phyloP scores from a whole-genome alignment of 1,140 invertebrate species.

The Cotesia vestalis region DNA sequence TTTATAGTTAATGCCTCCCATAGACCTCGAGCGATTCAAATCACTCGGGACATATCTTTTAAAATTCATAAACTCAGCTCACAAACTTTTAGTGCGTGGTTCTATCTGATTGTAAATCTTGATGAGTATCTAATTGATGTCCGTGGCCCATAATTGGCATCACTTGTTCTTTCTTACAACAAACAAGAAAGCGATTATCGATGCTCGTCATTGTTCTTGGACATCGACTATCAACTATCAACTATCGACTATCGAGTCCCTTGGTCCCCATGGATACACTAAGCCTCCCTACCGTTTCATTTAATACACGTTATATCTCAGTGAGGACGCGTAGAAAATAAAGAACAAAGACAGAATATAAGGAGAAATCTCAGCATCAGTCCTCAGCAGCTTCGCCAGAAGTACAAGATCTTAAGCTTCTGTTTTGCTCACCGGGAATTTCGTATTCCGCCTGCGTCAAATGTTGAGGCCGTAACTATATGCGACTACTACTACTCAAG shows the following conservation, averaged over 20 bases:
- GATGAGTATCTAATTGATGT: conserved; percentile 17
- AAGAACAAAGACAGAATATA: neutral
- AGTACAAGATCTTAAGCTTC: neutral
- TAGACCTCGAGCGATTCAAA: too few species aligned
- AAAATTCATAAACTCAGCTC: neutral
- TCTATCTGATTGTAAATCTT: conserved; percentile 7
- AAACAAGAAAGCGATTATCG: conserved; percentile 14
- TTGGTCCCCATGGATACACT: conserved; percentile 8
- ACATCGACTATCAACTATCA: neutral
- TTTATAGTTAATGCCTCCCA: too few species aligned
- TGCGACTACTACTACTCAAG: conserved; percentile 29
- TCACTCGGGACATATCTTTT: neutral
- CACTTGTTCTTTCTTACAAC: conserved; percentile 25
- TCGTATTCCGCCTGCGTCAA: conserved; percentile 46
- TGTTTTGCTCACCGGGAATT: conserved; percentile 29
- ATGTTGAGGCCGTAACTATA: conserved; percentile 48
- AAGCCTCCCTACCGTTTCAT: neutral
- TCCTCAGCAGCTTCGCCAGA: neutral
- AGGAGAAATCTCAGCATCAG: neutral
- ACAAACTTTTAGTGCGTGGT: neutral
- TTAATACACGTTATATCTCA: neutral
- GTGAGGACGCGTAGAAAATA: conserved; percentile 1
- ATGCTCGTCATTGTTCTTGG: neutral
- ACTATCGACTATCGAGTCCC: conserved; percentile 7
- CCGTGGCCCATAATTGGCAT: conserved; percentile 19